Conservation (phyloP, 2,113 vertebrate species). For the Callipepla californica region DNA sequence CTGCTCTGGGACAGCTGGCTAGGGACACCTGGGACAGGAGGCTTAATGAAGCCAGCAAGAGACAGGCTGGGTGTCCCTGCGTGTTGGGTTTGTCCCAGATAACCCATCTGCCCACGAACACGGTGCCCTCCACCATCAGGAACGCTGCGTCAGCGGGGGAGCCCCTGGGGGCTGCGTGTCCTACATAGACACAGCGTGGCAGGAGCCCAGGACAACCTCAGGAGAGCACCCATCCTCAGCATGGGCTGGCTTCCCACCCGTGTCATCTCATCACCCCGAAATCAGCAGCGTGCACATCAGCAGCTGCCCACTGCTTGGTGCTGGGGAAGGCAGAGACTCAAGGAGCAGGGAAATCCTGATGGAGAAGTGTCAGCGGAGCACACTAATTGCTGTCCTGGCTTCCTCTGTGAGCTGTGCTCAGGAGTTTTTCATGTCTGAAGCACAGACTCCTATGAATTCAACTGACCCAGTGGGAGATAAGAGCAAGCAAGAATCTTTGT, state of each 20-base stretch:
- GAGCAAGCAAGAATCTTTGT: not conserved
- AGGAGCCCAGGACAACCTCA: not conserved
- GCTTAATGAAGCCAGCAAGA: not conserved
- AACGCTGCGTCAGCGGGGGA: not conserved
- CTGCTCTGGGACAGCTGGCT: not conserved
- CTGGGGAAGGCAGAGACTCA: not conserved
- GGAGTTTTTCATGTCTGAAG: not conserved
- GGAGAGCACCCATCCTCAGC: rapidly evolving
- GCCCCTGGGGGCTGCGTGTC: not conserved
- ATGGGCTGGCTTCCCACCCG: rapidly evolving
- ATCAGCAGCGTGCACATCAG: not conserved
- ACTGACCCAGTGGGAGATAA: not conserved
- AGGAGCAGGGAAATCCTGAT: rapidly evolving
- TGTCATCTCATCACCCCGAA: rapidly evolving
- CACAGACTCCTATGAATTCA: not conserved
- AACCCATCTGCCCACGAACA: conserved; percentile 3
- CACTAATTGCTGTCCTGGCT: rapidly evolving
- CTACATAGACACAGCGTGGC: conserved; percentile 20
- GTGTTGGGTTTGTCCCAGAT: conserved; percentile 17
- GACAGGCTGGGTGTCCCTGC: not conserved
- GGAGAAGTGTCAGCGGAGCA: not conserved
- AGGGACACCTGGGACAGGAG: not conserved
- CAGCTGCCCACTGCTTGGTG: not conserved
- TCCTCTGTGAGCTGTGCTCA: not conserved
- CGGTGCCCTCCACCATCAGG: not conserved